phyloP scores from a whole-genome alignment of 1,140 invertebrate species.

The Dendroctonus valens region DNA sequence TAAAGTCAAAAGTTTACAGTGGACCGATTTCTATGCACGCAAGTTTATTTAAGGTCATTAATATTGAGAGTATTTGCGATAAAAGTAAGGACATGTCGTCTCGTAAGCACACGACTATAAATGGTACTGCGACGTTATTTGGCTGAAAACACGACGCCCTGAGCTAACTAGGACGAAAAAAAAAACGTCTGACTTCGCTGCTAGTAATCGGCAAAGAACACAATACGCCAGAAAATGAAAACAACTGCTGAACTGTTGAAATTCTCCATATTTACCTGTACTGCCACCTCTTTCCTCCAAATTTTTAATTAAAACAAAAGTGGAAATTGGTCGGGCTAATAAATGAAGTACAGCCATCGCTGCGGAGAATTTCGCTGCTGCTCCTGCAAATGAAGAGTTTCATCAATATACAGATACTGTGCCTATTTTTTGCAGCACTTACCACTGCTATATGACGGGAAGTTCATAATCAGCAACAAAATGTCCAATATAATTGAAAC shows the following conservation, averaged over 20 bases:
- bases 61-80: neutral
- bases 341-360: conserved; percentile 34
- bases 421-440: conserved; percentile 4
- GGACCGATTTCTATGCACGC: too few relatives aligned
- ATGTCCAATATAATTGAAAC: conserved; percentile 31
- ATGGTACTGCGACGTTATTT: too few relatives aligned
- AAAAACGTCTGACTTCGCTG: too few relatives aligned
- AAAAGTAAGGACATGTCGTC: neutral
- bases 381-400: conserved; percentile 18
- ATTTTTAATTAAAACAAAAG: conserved; percentile 23
- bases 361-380: conserved; percentile 30
- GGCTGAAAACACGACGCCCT: too few relatives aligned
- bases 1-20: too few relatives aligned
- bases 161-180: too few relatives aligned
- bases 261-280: conserved; percentile 12
- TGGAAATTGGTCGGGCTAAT: conserved; percentile 24
- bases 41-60: too few relatives aligned
- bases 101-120: too few relatives aligned
- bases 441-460: conserved; percentile 22
- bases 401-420: neutral
- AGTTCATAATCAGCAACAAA: conserved; percentile 29
- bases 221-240: neutral
- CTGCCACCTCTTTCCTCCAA: conserved; percentile 33
- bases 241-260: too few relatives aligned
- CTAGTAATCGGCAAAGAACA: too few relatives aligned